Evolutionary conservation across 2,888 invertebrate genomes (phyloP), one percentile per base, ranked within the genome.

Genomic region (Andrena dorsata): DNA sequence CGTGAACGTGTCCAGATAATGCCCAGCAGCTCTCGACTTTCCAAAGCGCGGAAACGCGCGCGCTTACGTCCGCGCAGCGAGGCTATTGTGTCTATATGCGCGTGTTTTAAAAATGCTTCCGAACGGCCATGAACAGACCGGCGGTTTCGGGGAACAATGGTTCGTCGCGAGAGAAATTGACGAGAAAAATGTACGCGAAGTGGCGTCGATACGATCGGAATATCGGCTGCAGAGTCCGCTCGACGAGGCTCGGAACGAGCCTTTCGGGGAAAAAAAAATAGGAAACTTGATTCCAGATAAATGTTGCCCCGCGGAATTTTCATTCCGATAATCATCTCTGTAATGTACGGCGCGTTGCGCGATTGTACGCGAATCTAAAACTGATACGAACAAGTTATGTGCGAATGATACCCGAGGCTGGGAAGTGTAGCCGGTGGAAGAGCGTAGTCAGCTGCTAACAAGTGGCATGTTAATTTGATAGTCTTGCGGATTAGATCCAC

Each of bases 1-100:
- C 81, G 72, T 58, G 84, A 76, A 84, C 84, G 79, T 81, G 73
- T 60, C 68, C 80, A 65, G 80, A 88, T 88, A 88, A 87, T 85
- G 63, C 63, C 35, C 20, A 26, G 23, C 23, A 23, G 56, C 10
- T 20, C 56, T 56, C 26, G 23, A 58, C 81, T 60, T 74, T 1
- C 5, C 69, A 35, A 60, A 80, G 79, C 86, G 80, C 77, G 77
- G 82, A 82, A 77, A 80, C 49, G 70, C 81, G 63, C 61, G 49
- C 58, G 61, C 65, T 61, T 70, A 30, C 56, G 78, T 72, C 68
- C 73, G 26, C 84, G 71, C 73, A 32, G 69, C 64, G 68, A 56
- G 6, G 53, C 13, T 41, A 41, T 41, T 41, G 41, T 13, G 41
- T 41, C 3, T 16, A 16, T 41, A 41, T 1, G 41, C 7, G 53